Evolutionary conservation across 2,888 invertebrate species (phyloP).

Genomic region (Diadegma fenestrale): DNA sequence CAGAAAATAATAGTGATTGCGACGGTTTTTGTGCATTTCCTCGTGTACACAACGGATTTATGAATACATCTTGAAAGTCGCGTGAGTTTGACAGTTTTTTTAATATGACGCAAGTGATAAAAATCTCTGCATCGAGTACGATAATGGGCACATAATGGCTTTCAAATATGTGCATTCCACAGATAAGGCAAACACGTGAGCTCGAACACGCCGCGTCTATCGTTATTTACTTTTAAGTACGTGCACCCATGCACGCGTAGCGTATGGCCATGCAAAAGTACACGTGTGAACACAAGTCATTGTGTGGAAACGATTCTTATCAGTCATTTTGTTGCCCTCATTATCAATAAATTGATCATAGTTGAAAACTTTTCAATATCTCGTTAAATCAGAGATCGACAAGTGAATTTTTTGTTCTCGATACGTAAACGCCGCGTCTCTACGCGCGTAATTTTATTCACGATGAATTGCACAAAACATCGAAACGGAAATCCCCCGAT

Average conservation of each 20-base stretch:
- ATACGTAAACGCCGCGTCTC: neutral
- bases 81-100: neutral
- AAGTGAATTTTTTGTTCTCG: neutral
- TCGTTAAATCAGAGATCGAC: neutral
- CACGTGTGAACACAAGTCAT: neutral
- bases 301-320: neutral
- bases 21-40: conserved; percentile 1
- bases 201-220: neutral
- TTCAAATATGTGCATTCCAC: no score
- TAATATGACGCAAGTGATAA: neutral
- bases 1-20: neutral
- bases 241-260: neutral
- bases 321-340: neutral
- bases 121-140: neutral
- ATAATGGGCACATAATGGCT: no score
- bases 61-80: neutral
- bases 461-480: conserved; percentile 24
- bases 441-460: conserved; percentile 10
- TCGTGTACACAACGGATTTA: conserved; percentile 1
- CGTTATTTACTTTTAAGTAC: conserved; percentile 2
- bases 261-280: neutral
- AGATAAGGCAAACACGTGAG: neutral
- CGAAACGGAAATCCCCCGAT: neutral
- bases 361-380: neutral
- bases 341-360: neutral